Evolutionary conservation across 1,140 invertebrate genomes (phyloP), one percentile per base, ranked within the genome.

Genomic region (Drosophila persimilis): DNA sequence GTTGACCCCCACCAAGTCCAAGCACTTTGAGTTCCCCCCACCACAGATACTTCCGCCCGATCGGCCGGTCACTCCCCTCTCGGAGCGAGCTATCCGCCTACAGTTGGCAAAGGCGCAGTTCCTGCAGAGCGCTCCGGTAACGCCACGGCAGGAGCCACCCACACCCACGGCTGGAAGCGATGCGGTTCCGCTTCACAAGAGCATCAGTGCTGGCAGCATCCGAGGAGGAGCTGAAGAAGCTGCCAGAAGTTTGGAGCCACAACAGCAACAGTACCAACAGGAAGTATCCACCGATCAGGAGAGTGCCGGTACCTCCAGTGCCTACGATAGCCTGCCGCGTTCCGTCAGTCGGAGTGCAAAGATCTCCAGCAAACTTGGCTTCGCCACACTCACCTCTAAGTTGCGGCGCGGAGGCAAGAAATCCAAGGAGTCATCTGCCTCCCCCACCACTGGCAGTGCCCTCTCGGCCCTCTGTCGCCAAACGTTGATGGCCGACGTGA

Each of bases 201-300:
- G 95, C 24, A 94, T 94, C 2, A 95, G 95, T 71, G 95, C 93
- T 0, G 95, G 95, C 9, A 95, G 95, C 93, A 95, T 96, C 48
- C 54, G 76, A 0, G 76, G 76, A 9, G 67, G 57, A 54, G 22
- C 60, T 53, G 11, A 41, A 50, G 17, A 35, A 46, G 35, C 56
- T 44, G 39, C 45, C 63, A 31, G 26, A 39, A 11, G 0, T 13
- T 11, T 39, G 63, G 50, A 43, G 17, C 78, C 52, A 1, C 70
- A 50, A 46, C 43, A 73, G 24, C 24, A 26, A 5, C 24, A 48
- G 31, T 31, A 45, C 0, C 29, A 65, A 6, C 66, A 69, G 3
- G 66, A 69, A 5, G 45, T 22, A n/a, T 69, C 73, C 6, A 89
- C 73, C 9, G 85, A 89, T 61, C 77, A 91, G 65, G 92, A 90